Evolutionary conservation across 2,797 vertebrate genomes (phyloP).

Genomic region (Sitta carolinensis): DNA sequence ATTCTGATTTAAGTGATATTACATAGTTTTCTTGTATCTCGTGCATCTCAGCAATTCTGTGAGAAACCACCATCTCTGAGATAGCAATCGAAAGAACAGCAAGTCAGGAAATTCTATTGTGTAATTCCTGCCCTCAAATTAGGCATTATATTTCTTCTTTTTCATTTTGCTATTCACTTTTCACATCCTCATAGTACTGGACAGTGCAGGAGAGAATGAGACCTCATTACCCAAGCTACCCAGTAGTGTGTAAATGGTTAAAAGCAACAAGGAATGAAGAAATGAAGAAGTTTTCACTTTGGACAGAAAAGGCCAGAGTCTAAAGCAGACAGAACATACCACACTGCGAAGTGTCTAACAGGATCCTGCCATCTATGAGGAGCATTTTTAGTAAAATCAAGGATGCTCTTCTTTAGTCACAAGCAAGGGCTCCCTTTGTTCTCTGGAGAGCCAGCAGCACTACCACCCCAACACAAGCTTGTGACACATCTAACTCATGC

Average conservation of each 20-base stretch:
- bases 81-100: rapidly evolving
- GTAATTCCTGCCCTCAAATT: not conserved
- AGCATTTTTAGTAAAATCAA: not conserved
- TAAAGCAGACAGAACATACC: not conserved
- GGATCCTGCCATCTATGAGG: not conserved
- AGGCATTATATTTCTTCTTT: not conserved
- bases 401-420: not conserved
- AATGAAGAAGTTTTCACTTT: not conserved
- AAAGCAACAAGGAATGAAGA: not conserved
- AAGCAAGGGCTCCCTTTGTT: not conserved
- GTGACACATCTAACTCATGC: not conserved
- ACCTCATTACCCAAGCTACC: not conserved
- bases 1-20: not conserved
- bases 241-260: rapidly evolving
- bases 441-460: not conserved
- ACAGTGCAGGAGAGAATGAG: not conserved
- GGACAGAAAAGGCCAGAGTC: not conserved
- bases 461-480: not conserved
- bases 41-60: not conserved
- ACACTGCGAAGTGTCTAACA: rapidly evolving
- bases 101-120: not conserved
- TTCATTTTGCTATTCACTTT: not conserved
- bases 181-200: not conserved
- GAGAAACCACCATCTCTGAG: not conserved
- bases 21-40: not conserved